phyloP scores from a whole-genome alignment of 2,888 invertebrate genomes.

The Phortica magna region DNA sequence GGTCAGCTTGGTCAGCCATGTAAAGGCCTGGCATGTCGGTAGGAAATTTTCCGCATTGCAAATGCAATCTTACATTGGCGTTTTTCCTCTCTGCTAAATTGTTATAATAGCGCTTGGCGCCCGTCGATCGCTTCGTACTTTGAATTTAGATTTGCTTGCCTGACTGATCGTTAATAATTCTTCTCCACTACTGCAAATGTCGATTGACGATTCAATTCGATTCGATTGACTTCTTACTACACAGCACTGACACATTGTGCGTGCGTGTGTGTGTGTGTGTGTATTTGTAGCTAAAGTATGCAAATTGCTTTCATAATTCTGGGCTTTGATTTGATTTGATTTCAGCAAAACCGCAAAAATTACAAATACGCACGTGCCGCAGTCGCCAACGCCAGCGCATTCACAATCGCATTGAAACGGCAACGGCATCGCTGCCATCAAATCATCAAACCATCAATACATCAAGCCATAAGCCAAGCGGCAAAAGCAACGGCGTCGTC shows the following conservation, averaged over 20 bases:
- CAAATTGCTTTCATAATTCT: conserved; percentile 38
- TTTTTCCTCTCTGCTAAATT: conserved; percentile 48
- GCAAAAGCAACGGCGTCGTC: no score
- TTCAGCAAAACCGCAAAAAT: conserved; percentile 36
- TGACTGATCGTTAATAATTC: not conserved
- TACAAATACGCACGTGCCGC: conserved; percentile 39
- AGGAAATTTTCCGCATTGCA: not conserved
- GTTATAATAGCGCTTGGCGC: conserved; percentile 58
- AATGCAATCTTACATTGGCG: not conserved
- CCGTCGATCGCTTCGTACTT: conserved; percentile 29
- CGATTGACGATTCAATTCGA: no score
- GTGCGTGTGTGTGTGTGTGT: not conserved
- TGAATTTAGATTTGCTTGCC: not conserved
- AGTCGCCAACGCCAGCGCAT: not conserved
- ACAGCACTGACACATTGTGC: not conserved
- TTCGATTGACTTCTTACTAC: not conserved
- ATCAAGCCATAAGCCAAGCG: no score
- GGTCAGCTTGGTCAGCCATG: no score
- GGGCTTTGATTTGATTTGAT: conserved; percentile 30
- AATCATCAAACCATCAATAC: no score
- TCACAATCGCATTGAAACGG: not conserved
- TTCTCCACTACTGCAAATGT: no score
- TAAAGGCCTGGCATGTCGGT: not conserved
- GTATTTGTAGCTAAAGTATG: conserved; percentile 25
- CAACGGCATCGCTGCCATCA: no score